Evolutionary conservation across 2,113 vertebrate species (phyloP), one percentile per base, ranked within the genome.

Genomic region (Emydocephalus ijimae): DNA sequence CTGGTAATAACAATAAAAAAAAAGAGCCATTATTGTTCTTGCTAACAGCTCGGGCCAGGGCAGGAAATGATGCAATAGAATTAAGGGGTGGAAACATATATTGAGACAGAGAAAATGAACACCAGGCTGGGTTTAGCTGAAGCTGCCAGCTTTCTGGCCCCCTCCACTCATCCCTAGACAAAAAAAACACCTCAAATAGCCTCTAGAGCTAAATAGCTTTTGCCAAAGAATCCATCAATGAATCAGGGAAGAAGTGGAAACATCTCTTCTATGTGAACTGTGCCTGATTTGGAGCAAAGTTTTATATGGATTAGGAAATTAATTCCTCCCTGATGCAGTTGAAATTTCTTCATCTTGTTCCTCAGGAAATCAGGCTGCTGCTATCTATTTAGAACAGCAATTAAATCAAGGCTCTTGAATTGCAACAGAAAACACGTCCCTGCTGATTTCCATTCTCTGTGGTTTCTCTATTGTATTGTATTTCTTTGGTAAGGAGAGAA

Each of bases 361-460:
- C 52, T 96, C 90, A 92, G 94, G 96, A 96, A 95, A 95, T 91
- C 95, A 96, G 96, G 95, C 95, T 95, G 90, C 94, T 95, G 94
- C 95, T 96, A 95, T 95, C 95, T 96, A 93, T 92, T 95, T 95
- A 95, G 93, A 94, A 89, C 93, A 96, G 91, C 91, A 48, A 91
- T 95, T 90, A 96, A 91, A 88, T 92, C 95, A 95, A 96, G 94
- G 69, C 90, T 96, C 90, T 59, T 95, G 95, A 92, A 87, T 43
- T 12, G 86, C 95, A 96, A 95, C 95, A 96, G 95, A 92, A 10
- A 74, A 93, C 94, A 94, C 94, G 93, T 96, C 94, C 95, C 94
- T 96, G 95, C 96, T 97, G 96, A 97, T 96, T 88, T 56, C 94
- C 95, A 95, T 89, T 94, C 95, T 96, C 95, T 93, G 93, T 93